Evolutionary conservation across 1,140 invertebrate genomes (phyloP).

Genomic region (Drosophila prosaltans): DNA sequence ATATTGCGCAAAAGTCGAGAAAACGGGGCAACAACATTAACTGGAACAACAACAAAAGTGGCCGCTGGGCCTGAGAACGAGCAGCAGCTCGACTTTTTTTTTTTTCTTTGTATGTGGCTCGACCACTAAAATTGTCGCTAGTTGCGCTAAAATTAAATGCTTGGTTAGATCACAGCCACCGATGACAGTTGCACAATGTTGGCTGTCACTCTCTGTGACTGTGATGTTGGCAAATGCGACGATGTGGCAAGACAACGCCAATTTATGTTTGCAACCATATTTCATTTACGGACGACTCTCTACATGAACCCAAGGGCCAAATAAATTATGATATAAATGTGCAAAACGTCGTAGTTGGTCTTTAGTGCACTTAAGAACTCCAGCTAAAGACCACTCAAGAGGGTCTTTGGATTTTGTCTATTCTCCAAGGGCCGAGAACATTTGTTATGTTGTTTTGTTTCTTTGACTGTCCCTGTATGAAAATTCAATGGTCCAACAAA

Average conservation of each 20-base stretch:
- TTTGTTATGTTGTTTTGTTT: too few relatives aligned
- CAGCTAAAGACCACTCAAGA: neutral
- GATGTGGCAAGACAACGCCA: conserved; percentile 66
- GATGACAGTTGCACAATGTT: conserved; percentile 77
- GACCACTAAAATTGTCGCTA: conserved; percentile 75
- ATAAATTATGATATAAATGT: neutral
- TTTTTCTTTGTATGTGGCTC: conserved; percentile 20
- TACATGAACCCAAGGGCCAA: conserved; percentile 9
- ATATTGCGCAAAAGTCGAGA: conserved; percentile 64
- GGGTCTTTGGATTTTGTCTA: too few relatives aligned
- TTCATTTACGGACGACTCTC: conserved; percentile 5
- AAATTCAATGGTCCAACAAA: too few relatives aligned
- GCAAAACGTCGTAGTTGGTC: neutral
- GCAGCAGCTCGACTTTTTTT: conserved; percentile 19
- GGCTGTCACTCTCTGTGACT: conserved; percentile 43
- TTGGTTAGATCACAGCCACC: conserved; percentile 67
- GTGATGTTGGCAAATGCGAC: neutral
- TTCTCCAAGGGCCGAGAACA: too few relatives aligned
- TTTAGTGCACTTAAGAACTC: neutral
- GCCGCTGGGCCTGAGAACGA: conserved; percentile 25
- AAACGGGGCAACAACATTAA: conserved; percentile 20
- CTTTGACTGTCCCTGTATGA: too few relatives aligned
- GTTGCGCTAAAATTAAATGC: conserved; percentile 70
- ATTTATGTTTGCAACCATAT: conserved; percentile 59
- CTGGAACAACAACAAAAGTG: conserved; percentile 47